These are phyloP conservation scores for Cyphomyrus discorhynchus DNA, from an alignment of 2,113 vertebrate genomes.

Conservation along the genomic window DNA sequence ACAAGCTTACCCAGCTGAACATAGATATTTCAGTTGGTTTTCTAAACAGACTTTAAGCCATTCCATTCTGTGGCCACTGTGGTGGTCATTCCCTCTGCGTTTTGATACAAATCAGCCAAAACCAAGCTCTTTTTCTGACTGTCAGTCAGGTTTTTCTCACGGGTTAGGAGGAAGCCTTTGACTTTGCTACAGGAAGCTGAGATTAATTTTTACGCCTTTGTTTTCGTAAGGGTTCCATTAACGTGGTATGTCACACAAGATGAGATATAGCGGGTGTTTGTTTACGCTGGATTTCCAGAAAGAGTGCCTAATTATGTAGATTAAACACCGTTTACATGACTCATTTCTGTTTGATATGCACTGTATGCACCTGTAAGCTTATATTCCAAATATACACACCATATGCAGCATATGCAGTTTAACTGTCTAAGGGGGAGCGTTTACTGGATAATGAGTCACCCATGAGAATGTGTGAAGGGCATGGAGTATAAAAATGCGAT, in stretches of 20 bases:
- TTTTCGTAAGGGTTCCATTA: constrained; percentile 9
- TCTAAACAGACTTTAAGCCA: not conserved
- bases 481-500: not conserved
- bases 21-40: not conserved
- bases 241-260: not conserved
- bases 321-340: not conserved
- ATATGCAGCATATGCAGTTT: not conserved
- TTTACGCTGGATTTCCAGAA: not conserved
- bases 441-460: not conserved
- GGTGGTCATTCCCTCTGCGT: not conserved
- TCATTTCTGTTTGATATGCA: not conserved
- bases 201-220: not conserved
- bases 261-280: not conserved
- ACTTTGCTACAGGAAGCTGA: not conserved
- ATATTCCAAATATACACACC: not conserved
- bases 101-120: not conserved
- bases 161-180: not conserved
- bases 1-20: not conserved
- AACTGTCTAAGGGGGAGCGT: not conserved
- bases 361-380: not conserved
- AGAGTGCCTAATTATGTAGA: constrained; percentile 5
- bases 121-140: not conserved
- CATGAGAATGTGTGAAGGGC: not conserved
- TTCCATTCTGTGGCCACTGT: not conserved
- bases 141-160: not conserved